phyloP scores from a whole-genome alignment of 2,888 invertebrate species.

The Corythucha ciliata region DNA sequence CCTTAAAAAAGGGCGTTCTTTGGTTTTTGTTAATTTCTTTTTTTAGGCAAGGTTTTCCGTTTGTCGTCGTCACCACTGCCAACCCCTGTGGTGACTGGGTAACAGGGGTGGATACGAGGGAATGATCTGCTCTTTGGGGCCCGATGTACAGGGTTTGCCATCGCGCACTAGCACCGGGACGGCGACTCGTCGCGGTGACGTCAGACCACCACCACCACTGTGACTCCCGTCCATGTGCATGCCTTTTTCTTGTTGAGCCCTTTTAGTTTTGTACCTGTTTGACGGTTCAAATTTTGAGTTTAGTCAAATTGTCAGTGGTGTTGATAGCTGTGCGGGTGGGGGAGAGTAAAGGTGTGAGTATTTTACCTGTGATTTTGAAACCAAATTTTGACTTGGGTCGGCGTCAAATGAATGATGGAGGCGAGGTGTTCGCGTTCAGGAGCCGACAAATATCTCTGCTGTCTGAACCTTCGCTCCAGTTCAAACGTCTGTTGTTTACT shows the following conservation, averaged over 20 bases:
- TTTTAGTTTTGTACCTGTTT: slow-evolving; percentile 83
- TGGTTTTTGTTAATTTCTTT: too few relatives aligned
- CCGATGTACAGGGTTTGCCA: slow-evolving; percentile 71
- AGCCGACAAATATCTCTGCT: slow-evolving; percentile 93
- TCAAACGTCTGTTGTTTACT: slow-evolving; percentile 95
- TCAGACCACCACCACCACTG: slow-evolving; percentile 43
- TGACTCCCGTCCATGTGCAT: slow-evolving; percentile 38
- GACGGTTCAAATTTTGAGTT: slow-evolving; percentile 1
- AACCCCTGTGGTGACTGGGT: slow-evolving; percentile 32
- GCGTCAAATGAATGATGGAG: slow-evolving; percentile 85
- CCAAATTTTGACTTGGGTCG: slow-evolving; percentile 97
- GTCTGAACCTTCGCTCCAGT: slow-evolving; percentile 84
- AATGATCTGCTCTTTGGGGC: slow-evolving; percentile 36
- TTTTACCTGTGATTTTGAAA: slow-evolving; percentile 86
- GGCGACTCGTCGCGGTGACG: slow-evolving; percentile 83
- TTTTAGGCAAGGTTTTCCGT: too few relatives aligned
- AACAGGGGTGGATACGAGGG: slow-evolving; percentile 37
- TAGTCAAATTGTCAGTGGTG: not conserved
- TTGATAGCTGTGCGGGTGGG: not conserved
- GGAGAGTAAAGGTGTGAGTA: not conserved
- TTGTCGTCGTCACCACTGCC: slow-evolving; percentile 24
- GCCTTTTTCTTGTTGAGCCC: slow-evolving; percentile 89
- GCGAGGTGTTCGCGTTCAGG: slow-evolving; percentile 96
- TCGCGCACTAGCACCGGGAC: slow-evolving; percentile 91
- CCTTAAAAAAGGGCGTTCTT: too few relatives aligned